Conservation (phyloP, 1,140 invertebrate genomes). For the Linepithema humile region DNA sequence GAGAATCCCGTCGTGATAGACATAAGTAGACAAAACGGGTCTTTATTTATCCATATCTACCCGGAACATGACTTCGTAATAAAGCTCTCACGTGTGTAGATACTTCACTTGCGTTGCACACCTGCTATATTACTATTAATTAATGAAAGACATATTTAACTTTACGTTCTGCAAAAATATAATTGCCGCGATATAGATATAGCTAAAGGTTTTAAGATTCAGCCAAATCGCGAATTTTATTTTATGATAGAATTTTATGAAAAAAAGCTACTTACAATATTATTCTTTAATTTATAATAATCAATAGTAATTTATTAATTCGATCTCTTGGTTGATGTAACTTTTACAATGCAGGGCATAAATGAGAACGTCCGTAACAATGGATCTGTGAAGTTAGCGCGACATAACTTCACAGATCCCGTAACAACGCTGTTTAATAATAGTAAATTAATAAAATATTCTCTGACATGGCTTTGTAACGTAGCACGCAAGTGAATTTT, state of each 20-base stretch:
- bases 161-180: neutral
- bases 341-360: neutral
- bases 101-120: neutral
- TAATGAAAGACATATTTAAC: neutral
- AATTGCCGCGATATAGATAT: neutral
- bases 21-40: slow-evolving; percentile 49
- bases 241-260: neutral
- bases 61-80: slow-evolving; percentile 27
- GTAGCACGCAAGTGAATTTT: neutral
- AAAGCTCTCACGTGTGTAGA: neutral
- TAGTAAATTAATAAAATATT: slow-evolving; percentile 31
- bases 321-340: neutral
- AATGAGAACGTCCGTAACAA: too few species aligned
- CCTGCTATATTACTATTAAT: slow-evolving; percentile 9
- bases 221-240: too few species aligned
- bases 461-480: neutral
- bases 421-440: slow-evolving; percentile 5
- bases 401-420: too few species aligned
- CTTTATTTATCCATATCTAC: slow-evolving; percentile 33
- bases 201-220: slow-evolving; percentile 1
- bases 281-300: slow-evolving; percentile 16
- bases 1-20: slow-evolving; percentile 25
- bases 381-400: too few species aligned
- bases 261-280: neutral
- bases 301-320: neutral